phyloP scores from a whole-genome alignment of 2,888 invertebrate species.

The Pegoplata infirma region DNA sequence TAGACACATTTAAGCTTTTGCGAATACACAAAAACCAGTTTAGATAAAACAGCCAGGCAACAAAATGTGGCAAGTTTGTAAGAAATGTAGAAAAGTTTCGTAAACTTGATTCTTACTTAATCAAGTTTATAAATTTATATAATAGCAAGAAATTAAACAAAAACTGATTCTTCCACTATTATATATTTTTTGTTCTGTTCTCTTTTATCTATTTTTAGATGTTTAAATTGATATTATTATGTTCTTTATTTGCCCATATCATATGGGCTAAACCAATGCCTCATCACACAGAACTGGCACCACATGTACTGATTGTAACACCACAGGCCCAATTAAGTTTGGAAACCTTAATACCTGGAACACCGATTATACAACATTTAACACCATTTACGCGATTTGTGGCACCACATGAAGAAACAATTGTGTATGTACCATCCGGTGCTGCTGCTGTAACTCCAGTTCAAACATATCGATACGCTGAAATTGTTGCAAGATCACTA shows the following conservation, averaged over 20 bases:
- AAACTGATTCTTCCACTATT: too few relatives aligned
- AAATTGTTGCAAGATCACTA: constrained; percentile 30
- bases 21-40: too few relatives aligned
- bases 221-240: constrained; percentile 70
- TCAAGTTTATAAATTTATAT: too few relatives aligned
- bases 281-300: constrained; percentile 59
- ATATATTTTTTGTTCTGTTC: too few relatives aligned
- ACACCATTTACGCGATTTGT: constrained; percentile 74
- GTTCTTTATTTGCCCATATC: constrained; percentile 65
- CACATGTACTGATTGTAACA: constrained; percentile 76
- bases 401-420: constrained; percentile 73
- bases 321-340: constrained; percentile 76
- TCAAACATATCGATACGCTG: constrained; percentile 37
- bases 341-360: constrained; percentile 68
- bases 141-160: too few relatives aligned
- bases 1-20: too few relatives aligned
- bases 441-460: constrained; percentile 55
- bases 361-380: constrained; percentile 71
- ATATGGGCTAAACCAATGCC: constrained; percentile 68
- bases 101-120: too few relatives aligned
- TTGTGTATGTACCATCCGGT: constrained; percentile 74
- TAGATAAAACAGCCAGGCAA: too few relatives aligned
- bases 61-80: too few relatives aligned
- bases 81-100: too few relatives aligned
- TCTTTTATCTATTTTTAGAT: constrained; percentile 64